Evolutionary conservation across 2,888 invertebrate genomes (phyloP), one percentile per base, ranked within the genome.

Genomic region (Tortrix viridana): DNA sequence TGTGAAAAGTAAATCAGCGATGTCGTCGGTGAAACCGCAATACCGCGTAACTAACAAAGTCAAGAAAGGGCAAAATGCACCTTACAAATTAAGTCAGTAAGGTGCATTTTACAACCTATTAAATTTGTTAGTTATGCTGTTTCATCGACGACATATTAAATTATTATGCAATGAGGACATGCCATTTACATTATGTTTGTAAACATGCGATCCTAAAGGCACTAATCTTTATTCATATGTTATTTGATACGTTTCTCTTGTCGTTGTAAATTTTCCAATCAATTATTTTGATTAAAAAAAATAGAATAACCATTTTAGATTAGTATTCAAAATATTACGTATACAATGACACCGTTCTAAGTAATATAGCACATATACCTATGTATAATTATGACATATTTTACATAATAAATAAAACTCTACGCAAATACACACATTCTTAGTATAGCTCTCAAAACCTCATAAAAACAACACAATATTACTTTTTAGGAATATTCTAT

Each of bases 221-320:
- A 62, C 62, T 57, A 62, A 57, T 62, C 56, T 38, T 56, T 52
- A 52, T 52, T 56, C 46, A 62, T 62, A 60, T 49, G 19, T 56
- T 37, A 50, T 50, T 55, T 44, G 26, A 62, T 57, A 62, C 56
- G 50, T 56, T 62, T 32, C 19, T 44, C 46, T 23, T 41, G 38
- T 62, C 62, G 56, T 62, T 62, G 62, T 52, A 23, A 62, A 47
- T 37, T 57, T 57, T 46, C 22, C 23, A 50, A 46, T 50, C 16
- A 47, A 46, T 52, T 41, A 2, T 26, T 23, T 56, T 22, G 23
- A 32, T 19, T 41, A 20, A 20, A 37, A 53, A 53, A 22, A n/a
- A 41, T 16, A n/a, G 16, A 9, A 41, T 12, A 22, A 32, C 20
- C 49, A 14, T 43, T 38, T 47, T 23, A 54, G 26, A 48, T 23